Base-by-base conservation (phyloP, 2,888 invertebrate species). In the Acrobasis consociella region DNA sequence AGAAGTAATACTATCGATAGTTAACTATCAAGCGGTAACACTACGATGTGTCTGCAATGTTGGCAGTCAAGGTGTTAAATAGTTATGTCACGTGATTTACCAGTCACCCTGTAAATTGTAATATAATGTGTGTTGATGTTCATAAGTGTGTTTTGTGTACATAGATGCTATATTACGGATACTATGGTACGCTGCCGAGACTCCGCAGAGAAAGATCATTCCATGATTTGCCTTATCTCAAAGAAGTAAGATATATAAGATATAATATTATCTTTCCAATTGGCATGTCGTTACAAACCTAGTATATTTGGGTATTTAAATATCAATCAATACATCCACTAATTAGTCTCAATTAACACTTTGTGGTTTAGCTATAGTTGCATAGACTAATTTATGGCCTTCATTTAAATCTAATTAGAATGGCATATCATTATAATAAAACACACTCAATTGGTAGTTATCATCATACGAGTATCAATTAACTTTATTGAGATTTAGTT, bases 191-290 rank as follows among this genome's bases (percentile, higher is more conserved):
- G 71, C 94, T 95, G 80, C 95, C 96, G 72, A 94, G 96, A 85
- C 94, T 96, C 74, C 93, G 96, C 77, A 94, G 96, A 74, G 97
- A 97, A 91, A 91, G 95, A 79, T 95, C 96, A 74, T 96, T 95
- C 91, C 96, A 96, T 87, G 96, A 97, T 83, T 94, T 96, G 80
- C 95, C 96, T 80, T 93, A 93, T 72, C 92, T 96, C 67, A 96
- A 96, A 93, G 96, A 97, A 94, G 96, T 96, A 95, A 95, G 95
- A 85, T 62, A 67, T 72, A 49, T 64, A n/a, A n/a, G n/a, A n/a
- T n/a, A n/a, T n/a, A n/a, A n/a, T n/a, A n/a, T n/a, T n/a, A 69
- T 67, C 65, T 72, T 72, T 73, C 65, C 66, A 69, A 75, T 80
- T 83, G 78, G 84, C 88, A 89, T 89, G 86, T 62, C 69, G 69